These are phyloP conservation scores for Micrastur ruficollis DNA, from an alignment of 2,797 vertebrate species.

Conservation along the genomic window DNA sequence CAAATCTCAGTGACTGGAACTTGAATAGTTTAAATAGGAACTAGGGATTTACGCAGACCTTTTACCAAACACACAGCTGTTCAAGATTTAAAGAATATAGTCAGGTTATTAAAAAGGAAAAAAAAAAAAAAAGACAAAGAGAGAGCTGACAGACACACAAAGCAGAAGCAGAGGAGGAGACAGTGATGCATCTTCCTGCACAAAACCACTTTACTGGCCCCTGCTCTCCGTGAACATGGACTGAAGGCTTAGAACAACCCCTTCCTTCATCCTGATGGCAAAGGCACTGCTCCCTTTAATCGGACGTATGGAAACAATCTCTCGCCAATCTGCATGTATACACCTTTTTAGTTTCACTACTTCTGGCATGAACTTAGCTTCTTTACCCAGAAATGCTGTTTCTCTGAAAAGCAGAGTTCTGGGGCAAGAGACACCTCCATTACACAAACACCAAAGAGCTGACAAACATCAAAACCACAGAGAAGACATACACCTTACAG, in stretches of 20 bases:
- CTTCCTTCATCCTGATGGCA: background rate
- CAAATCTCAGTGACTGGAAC: background rate
- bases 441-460: background rate
- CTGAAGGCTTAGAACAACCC: background rate
- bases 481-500: background rate
- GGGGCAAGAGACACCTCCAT: fast-evolving
- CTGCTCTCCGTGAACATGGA: background rate
- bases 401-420: background rate
- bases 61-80: background rate
- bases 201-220: background rate
- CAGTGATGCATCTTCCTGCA: background rate
- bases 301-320: background rate
- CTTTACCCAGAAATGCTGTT: background rate
- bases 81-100: background rate
- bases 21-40: background rate
- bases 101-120: background rate
- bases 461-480: background rate
- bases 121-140: background rate
- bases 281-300: background rate
- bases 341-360: background rate
- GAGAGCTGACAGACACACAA: background rate
- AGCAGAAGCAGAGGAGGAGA: background rate
- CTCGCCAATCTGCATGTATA: fast-evolving
- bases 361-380: background rate
- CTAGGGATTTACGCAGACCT: background rate